Percentiles rank a stretch among this genome's conserved stretches.
These are phyloP conservation scores for Ischnura elegans DNA, from an alignment of 2,888 invertebrate genomes.

Conservation along the genomic window DNA sequence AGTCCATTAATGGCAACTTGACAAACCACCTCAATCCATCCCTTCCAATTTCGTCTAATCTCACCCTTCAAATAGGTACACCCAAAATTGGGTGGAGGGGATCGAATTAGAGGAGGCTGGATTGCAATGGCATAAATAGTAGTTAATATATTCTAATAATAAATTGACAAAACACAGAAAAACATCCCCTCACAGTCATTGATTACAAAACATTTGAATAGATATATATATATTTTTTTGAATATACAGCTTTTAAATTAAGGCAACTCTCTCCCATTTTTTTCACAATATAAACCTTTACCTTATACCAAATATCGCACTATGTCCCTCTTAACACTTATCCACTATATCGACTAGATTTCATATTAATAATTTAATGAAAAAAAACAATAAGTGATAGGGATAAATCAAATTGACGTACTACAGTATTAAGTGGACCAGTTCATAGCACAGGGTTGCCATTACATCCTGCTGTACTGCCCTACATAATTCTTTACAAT, in stretches of 20 bases:
- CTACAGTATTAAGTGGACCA: constrained; percentile 50
- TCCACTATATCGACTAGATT: constrained; percentile 66
- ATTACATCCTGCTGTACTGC: constrained; percentile 35
- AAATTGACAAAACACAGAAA: constrained; percentile 66
- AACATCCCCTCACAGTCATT: constrained; percentile 66
- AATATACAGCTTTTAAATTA: constrained; percentile 66
- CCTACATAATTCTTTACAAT: constrained; percentile 9
- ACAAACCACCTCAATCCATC: constrained; percentile 48
- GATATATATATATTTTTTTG: constrained; percentile 63
- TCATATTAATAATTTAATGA: constrained; percentile 63
- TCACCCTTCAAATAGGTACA: constrained; percentile 50
- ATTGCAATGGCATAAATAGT: constrained; percentile 65
- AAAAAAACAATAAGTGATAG: constrained; percentile 50
- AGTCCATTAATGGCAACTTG: constrained; percentile 58
- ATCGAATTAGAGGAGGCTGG: constrained; percentile 60
- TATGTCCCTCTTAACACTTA: constrained; percentile 67
- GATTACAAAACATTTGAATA: constrained; percentile 65
- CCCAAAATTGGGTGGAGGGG: constrained; percentile 51
- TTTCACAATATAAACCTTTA: constrained; percentile 66
- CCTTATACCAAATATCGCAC: constrained; percentile 67
- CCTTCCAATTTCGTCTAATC: constrained; percentile 34
- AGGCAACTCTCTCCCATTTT: constrained; percentile 65
- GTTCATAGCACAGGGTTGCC: constrained; percentile 48
- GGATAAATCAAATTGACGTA: constrained; percentile 49
- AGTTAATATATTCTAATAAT: constrained; percentile 62